Percentiles rank a stretch among this genome's conserved stretches.
Evolutionary conservation across 2,797 vertebrate genomes (phyloP).

Genomic region (Phataginus tricuspis): DNA sequence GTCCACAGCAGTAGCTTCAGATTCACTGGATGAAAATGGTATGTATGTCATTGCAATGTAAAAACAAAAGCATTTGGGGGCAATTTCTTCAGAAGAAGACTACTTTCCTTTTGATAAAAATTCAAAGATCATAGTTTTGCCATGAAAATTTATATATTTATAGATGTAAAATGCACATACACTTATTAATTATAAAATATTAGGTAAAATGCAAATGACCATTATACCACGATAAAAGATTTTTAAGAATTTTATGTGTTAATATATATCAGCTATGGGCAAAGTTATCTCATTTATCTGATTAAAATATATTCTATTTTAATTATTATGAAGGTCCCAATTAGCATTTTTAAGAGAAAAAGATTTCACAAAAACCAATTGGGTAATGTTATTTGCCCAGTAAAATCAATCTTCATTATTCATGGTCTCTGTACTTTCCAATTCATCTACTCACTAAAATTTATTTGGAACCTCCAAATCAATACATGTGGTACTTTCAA

Average conservation of each 20-base stretch:
- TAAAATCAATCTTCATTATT: background rate
- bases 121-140: background rate
- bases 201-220: background rate
- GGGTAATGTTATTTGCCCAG: background rate
- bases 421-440: background rate
- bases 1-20: background rate
- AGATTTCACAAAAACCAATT: background rate
- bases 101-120: conserved; percentile 1
- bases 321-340: background rate
- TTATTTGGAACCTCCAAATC: background rate
- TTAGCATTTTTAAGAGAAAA: background rate
- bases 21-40: background rate
- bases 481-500: background rate
- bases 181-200: background rate
- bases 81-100: background rate
- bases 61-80: background rate
- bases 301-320: background rate
- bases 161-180: background rate
- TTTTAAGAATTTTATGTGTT: background rate
- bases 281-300: background rate
- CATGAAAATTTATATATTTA: background rate
- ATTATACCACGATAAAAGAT: background rate
- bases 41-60: background rate
- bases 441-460: background rate
- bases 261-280: background rate